phyloP scores from a whole-genome alignment of 2,888 invertebrate species.

The Agrilus cyanescens region DNA sequence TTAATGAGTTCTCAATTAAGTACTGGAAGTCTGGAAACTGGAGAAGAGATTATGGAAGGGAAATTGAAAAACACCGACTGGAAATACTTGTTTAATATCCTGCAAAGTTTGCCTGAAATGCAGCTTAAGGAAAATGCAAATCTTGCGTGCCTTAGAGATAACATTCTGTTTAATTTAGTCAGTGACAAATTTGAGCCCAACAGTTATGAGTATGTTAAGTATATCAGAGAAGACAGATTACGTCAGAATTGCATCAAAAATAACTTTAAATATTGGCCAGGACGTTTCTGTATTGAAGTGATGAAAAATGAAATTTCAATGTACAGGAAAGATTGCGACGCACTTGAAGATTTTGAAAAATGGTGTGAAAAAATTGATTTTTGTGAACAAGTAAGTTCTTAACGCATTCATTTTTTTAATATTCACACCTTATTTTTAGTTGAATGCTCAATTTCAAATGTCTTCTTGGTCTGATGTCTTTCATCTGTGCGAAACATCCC shows the following conservation, averaged over 20 bases:
- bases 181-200: conserved; percentile 38
- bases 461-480: conserved; percentile 50
- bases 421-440: conserved; percentile 30
- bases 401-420: neutral
- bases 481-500: conserved; percentile 42
- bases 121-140: conserved; percentile 40
- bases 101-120: conserved; percentile 47
- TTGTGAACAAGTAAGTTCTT: conserved; percentile 44
- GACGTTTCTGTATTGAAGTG: conserved; percentile 42
- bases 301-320: conserved; percentile 40
- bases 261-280: conserved; percentile 44
- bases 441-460: conserved; percentile 42
- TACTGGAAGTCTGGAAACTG: conserved; percentile 22
- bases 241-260: conserved; percentile 42
- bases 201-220: conserved; percentile 42
- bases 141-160: conserved; percentile 44
- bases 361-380: conserved; percentile 52
- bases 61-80: conserved; percentile 28
- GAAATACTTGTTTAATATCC: conserved; percentile 34
- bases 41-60: conserved; percentile 26
- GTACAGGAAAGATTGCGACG: conserved; percentile 29
- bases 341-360: conserved; percentile 35
- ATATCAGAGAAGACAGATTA: conserved; percentile 40
- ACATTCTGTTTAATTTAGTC: conserved; percentile 46
- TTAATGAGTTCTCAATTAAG: conserved; percentile 13